Percentiles rank a stretch among this genome's conserved stretches.
phyloP scores from a whole-genome alignment of 2,888 invertebrate genomes.

The Ennomos fuscantarius region DNA sequence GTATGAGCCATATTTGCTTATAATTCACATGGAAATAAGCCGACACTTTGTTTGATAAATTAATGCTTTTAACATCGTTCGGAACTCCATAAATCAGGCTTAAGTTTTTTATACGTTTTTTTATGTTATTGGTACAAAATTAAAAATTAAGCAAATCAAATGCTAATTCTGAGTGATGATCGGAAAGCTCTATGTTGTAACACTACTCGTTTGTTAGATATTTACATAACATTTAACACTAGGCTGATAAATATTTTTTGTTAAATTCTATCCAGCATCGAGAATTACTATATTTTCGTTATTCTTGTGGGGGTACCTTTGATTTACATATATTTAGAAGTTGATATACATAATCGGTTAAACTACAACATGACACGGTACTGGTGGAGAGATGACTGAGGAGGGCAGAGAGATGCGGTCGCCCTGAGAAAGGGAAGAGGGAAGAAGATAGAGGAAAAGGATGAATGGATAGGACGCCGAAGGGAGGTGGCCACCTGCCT shows the following conservation, averaged over 20 bases:
- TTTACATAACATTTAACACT: slow-evolving; percentile 23
- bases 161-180: slow-evolving; percentile 23
- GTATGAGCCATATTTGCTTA: slow-evolving; percentile 14
- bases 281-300: too few species aligned
- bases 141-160: slow-evolving; percentile 30
- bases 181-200: slow-evolving; percentile 18
- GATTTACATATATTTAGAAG: too few species aligned
- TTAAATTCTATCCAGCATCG: too few species aligned
- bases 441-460: too few species aligned
- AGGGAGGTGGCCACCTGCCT: too few species aligned
- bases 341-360: too few species aligned
- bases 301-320: too few species aligned
- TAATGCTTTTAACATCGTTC: slow-evolving; percentile 26
- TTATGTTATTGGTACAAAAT: slow-evolving; percentile 14
- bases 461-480: too few species aligned
- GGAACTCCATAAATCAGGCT: slow-evolving; percentile 23
- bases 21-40: slow-evolving; percentile 19
- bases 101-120: neutral
- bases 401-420: too few species aligned
- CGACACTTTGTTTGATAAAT: slow-evolving; percentile 26
- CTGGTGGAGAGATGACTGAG: too few species aligned
- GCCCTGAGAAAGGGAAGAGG: too few species aligned
- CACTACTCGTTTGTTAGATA: slow-evolving; percentile 10
- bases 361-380: too few species aligned
- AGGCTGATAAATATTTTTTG: neutral